Evolutionary conservation across 2,797 vertebrate species (phyloP).

Genomic region (Mus minutoides): DNA sequence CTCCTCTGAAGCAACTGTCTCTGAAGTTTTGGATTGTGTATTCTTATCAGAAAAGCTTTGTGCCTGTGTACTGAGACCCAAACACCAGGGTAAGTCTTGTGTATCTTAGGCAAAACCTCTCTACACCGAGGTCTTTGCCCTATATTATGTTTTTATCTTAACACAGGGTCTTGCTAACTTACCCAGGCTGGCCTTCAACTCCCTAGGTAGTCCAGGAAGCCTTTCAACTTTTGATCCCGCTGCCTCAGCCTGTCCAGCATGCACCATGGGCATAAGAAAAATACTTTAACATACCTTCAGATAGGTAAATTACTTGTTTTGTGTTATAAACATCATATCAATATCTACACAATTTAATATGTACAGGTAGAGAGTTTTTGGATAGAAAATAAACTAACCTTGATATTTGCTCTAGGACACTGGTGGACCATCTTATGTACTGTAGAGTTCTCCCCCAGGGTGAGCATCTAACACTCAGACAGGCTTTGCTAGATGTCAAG

Average conservation of each 20-base stretch:
- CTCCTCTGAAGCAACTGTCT: constrained; percentile 6
- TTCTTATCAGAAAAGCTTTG: constrained; percentile 23
- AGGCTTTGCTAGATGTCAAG: not conserved
- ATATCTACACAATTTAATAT: not conserved
- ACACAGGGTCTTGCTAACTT: not conserved
- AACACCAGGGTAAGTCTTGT: not conserved
- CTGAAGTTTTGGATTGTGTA: not conserved
- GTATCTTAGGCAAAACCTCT: not conserved
- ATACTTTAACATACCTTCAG: not conserved
- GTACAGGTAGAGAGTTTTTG: not conserved
- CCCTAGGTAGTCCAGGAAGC: not conserved
- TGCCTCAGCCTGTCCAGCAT: not conserved
- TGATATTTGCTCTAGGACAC: not conserved
- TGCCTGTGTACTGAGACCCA: not conserved
- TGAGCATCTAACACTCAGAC: not conserved
- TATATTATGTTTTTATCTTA: not conserved
- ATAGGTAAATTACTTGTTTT: constrained; percentile 29
- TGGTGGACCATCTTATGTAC: not conserved
- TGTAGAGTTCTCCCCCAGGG: not conserved
- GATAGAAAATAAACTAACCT: constrained; percentile 30
- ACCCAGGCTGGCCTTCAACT: not conserved
- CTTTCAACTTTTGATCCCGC: not conserved
- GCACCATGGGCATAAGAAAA: not conserved
- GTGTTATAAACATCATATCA: not conserved
- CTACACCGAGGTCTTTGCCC: not conserved